phyloP scores from a whole-genome alignment of 2,888 invertebrate genomes.

The Julus scandinavius region DNA sequence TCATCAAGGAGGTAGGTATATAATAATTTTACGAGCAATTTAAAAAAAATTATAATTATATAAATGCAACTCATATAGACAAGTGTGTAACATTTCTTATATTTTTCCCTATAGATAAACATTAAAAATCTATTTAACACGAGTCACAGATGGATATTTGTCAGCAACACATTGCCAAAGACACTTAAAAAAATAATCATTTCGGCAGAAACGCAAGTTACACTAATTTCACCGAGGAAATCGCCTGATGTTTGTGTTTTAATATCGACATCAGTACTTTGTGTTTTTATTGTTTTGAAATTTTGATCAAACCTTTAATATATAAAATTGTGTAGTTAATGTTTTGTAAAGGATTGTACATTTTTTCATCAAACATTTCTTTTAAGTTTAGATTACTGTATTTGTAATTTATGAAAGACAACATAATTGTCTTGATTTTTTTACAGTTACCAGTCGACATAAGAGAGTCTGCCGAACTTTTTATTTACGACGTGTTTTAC shows the following conservation, averaged over 20 bases:
- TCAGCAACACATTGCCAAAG: background rate
- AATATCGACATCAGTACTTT: background rate
- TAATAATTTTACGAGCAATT: too few relatives aligned
- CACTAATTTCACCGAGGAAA: background rate
- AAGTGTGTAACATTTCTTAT: background rate
- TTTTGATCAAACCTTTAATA: background rate
- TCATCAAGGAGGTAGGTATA: too few relatives aligned
- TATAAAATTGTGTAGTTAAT: background rate
- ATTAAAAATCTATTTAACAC: background rate
- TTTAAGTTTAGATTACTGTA: too few relatives aligned
- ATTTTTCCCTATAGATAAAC: background rate
- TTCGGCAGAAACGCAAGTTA: background rate
- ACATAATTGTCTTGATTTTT: background rate
- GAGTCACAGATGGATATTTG: slow-evolving; percentile 33
- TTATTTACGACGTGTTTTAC: slow-evolving; percentile 28
- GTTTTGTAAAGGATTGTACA: background rate
- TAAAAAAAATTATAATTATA: too few relatives aligned
- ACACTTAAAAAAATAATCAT: background rate
- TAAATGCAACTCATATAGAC: too few relatives aligned
- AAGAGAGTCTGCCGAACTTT: background rate
- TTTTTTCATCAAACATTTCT: too few relatives aligned
- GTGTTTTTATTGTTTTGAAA: background rate
- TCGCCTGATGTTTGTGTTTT: background rate
- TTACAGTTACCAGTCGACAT: background rate
- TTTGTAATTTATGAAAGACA: too few relatives aligned